phyloP scores from a whole-genome alignment of 2,797 vertebrate genomes.

The Protonibea diacanthus region DNA sequence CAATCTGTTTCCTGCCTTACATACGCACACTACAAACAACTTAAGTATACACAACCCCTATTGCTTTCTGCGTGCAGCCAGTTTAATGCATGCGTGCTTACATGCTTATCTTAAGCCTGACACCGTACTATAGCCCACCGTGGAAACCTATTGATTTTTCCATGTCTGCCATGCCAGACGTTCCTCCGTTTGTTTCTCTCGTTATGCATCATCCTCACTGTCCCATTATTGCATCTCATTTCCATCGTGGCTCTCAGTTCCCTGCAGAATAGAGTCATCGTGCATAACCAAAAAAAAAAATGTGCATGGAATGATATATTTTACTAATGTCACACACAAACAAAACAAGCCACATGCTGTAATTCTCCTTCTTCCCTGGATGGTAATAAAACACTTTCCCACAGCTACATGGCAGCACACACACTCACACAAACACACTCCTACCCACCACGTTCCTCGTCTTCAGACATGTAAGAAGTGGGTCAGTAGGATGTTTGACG shows the following conservation, averaged over 20 bases:
- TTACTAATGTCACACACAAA: constrained; percentile 31
- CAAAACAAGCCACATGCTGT: constrained; percentile 15
- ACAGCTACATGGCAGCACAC: constrained; percentile 30
- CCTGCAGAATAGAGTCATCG: constrained; percentile 25
- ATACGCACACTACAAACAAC: constrained; percentile 34
- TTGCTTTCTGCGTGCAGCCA: constrained; percentile 25
- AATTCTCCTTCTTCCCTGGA: constrained; percentile 22
- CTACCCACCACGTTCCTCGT: constrained; percentile 34
- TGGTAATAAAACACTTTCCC: constrained; percentile 25
- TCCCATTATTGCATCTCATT: constrained; percentile 45
- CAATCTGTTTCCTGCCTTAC: constrained; percentile 24
- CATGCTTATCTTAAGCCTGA: constrained; percentile 43
- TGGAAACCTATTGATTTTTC: constrained; percentile 56
- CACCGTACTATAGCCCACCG: constrained; percentile 8
- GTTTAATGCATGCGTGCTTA: constrained; percentile 19
- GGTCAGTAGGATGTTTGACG: constrained; percentile 74
- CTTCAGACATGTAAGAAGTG: constrained; percentile 61
- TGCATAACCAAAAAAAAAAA: constrained; percentile 28
- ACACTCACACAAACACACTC: constrained; percentile 28
- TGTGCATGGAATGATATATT: constrained; percentile 17
- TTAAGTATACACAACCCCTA: constrained; percentile 20
- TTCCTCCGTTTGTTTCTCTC: constrained; percentile 37
- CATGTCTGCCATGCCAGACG: constrained; percentile 49
- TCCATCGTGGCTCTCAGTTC: constrained; percentile 14
- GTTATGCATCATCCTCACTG: constrained; percentile 13